Base-by-base conservation (phyloP, 2,888 invertebrate species). In the Drosophila differens region DNA sequence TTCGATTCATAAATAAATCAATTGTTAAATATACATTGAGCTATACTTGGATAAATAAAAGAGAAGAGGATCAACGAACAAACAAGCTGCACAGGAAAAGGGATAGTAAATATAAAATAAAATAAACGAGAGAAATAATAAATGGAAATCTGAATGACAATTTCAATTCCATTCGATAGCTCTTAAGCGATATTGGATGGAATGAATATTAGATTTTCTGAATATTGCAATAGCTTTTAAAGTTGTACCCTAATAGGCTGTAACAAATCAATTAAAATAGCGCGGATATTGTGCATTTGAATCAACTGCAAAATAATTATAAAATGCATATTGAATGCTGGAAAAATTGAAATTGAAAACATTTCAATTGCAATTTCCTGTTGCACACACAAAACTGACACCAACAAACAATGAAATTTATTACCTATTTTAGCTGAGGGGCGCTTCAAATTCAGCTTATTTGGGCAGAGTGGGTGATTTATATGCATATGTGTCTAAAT, bases 291-390 rank as follows among this genome's bases (percentile, higher is more conserved):
- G 54, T 55, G 47, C 35, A 35, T 25, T 35, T 30, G 39, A n/a
- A 60, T 55, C 51, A 47, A 61, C 28, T 62, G 65, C 53, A 37
- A 51, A 74, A 64, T 76, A 76, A 72, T 77, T 76, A 72, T 63
- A 47, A 55, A 65, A 59, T 72, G 54, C 61, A 72, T 77, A 59
- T 76, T 71, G 60, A 55, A 67, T 44, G 66, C 37, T 52, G 37
- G 28, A 41, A 60, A 52, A 68, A 51, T 57, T 35, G n/a, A 51
- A 73, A 73, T 76, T 55, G 70, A 63, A 70, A 78, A 65, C 58
- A 74, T 72, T 77, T 69, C 68, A 72, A 64, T 57, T 67, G 76
- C 72, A 82, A 81, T 83, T 78, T 83, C 85, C 85, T 83, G 85
- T 76, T 64, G 75, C 69, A 55, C 22, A 55, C 22, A 54, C 57